Percentiles rank a stretch among this genome's conserved stretches.
Evolutionary conservation across 2,113 vertebrate species (phyloP).

Genomic region (Cryptoleucopteryx plumbea): DNA sequence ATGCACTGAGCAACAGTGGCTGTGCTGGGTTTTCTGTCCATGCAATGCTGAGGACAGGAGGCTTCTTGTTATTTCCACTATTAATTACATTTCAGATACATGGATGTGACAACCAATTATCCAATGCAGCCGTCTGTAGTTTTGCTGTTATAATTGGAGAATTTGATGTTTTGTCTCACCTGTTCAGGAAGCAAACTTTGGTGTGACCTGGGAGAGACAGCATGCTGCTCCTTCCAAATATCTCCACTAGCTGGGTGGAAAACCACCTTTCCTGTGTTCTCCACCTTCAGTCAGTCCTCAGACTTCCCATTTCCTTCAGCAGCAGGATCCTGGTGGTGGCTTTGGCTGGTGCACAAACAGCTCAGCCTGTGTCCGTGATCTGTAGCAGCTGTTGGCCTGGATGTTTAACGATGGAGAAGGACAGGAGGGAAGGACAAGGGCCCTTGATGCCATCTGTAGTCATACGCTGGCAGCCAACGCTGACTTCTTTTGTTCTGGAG

Average conservation of each 20-base stretch:
- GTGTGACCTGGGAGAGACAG: neutral
- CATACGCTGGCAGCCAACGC: neutral
- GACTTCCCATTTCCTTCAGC: neutral
- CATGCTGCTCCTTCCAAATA: neutral
- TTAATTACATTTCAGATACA: neutral
- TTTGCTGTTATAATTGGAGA: neutral
- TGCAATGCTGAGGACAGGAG: neutral
- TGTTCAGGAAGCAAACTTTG: neutral
- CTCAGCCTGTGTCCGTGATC: too few relatives aligned
- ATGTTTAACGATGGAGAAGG: neutral
- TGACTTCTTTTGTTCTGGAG: neutral
- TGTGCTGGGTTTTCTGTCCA: neutral
- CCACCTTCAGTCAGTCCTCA: neutral
- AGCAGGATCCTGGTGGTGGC: neutral
- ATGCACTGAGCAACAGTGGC: neutral
- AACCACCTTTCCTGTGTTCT: neutral
- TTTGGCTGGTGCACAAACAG: neutral
- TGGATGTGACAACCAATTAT: neutral
- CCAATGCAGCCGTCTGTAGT: neutral
- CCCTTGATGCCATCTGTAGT: neutral
- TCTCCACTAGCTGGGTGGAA: neutral
- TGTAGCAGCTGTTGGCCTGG: neutral
- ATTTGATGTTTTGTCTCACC: neutral
- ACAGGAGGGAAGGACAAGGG: neutral
- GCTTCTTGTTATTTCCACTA: neutral